phyloP scores from a whole-genome alignment of 1,140 invertebrate species.

The Papilio machaon region DNA sequence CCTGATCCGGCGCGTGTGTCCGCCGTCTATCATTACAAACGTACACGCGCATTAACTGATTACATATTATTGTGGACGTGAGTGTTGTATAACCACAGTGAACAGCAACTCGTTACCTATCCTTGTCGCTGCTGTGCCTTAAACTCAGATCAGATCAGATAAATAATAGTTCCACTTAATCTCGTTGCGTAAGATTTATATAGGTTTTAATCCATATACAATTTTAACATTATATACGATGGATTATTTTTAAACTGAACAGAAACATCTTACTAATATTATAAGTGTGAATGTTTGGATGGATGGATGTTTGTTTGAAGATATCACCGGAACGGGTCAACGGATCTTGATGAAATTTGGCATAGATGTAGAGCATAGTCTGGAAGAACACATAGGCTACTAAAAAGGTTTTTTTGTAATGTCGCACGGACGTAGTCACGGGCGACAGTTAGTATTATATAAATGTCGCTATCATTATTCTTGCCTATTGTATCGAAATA shows the following conservation, averaged over 20 bases:
- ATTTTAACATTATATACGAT: neutral
- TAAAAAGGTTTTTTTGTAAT: too few species aligned
- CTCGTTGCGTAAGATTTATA: slow-evolving; percentile 15
- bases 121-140: slow-evolving; percentile 17
- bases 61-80: slow-evolving; percentile 59
- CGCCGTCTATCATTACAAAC: slow-evolving; percentile 66
- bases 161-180: slow-evolving; percentile 5
- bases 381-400: too few species aligned
- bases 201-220: neutral
- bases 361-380: too few species aligned
- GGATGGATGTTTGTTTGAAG: too few species aligned
- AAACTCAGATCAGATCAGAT: neutral
- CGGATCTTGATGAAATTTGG: too few species aligned
- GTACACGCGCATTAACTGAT: slow-evolving; percentile 67
- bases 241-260: neutral
- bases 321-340: too few species aligned
- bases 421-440: too few species aligned
- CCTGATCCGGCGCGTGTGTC: slow-evolving; percentile 55
- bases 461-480: too few species aligned
- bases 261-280: neutral
- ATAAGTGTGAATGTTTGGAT: too few species aligned
- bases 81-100: slow-evolving; percentile 47
- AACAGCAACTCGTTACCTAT: slow-evolving; percentile 31
- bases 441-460: too few species aligned
- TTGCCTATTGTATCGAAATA: neutral